Conservation (phyloP, 2,888 invertebrate genomes). For the Galeopsomyia nigrocyanea region DNA sequence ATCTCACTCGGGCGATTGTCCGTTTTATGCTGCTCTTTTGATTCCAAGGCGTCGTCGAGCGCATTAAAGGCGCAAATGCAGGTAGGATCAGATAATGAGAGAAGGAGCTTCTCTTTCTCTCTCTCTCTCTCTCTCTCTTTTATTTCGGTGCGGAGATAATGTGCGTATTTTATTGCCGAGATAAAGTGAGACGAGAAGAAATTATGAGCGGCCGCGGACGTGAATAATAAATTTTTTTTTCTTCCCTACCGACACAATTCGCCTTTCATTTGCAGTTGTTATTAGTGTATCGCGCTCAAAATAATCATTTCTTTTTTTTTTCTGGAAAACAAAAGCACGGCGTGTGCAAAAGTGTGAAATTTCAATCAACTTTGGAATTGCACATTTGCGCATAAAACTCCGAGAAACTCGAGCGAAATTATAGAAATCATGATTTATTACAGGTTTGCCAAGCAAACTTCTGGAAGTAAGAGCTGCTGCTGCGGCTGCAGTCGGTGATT, state of each 20-base stretch:
- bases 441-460: not conserved
- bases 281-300: too few relatives aligned
- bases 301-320: conserved; percentile 19
- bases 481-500: conserved; percentile 52
- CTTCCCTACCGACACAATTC: not conserved
- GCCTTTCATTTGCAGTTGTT: too few relatives aligned
- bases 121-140: conserved; percentile 26
- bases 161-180: conserved; percentile 44
- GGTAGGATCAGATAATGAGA: conserved; percentile 45
- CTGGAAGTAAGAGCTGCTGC: conserved; percentile 27
- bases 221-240: conserved; percentile 38
- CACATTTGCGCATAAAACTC: conserved; percentile 1
- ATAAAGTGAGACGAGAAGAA: conserved; percentile 45
- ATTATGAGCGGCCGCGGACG: conserved; percentile 39
- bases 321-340: not conserved
- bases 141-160: conserved; percentile 39
- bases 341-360: conserved; percentile 16
- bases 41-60: conserved; percentile 19
- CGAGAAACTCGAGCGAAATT: conserved; percentile 14
- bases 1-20: conserved; percentile 55
- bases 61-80: conserved; percentile 38
- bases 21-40: conserved; percentile 4
- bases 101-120: conserved; percentile 31
- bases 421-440: conserved; percentile 38
- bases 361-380: not conserved